These are phyloP conservation scores for Ursus arctos DNA, from an alignment of 2,113 vertebrate species.

Conservation along the genomic window DNA sequence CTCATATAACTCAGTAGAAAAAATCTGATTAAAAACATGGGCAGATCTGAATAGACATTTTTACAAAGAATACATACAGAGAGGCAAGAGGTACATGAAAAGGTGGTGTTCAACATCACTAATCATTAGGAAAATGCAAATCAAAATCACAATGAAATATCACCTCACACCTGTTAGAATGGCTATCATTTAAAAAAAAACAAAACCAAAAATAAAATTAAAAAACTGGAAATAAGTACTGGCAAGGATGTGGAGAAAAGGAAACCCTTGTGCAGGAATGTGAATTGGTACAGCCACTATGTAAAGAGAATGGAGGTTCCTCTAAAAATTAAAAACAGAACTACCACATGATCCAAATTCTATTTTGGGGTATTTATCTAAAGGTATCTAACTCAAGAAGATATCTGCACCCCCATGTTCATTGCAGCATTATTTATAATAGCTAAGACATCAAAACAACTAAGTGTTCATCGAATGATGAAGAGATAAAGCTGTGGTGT, in stretches of 20 bases:
- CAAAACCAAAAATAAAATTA: not conserved
- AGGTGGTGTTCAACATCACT: not conserved
- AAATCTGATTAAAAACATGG: not conserved
- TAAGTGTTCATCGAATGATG: not conserved
- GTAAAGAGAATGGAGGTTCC: not conserved
- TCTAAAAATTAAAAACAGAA: not conserved
- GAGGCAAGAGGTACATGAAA: not conserved
- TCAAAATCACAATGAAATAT: not conserved
- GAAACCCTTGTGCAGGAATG: not conserved
- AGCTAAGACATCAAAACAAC: not conserved
- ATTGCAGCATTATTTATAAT: not conserved
- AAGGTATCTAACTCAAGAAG: not conserved
- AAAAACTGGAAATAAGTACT: not conserved
- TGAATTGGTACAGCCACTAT: not conserved
- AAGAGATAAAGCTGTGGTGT: not conserved
- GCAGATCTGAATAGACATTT: not conserved
- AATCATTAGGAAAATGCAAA: slow-evolving; percentile 23
- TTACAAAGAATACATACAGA: not conserved
- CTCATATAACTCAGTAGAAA: not conserved
- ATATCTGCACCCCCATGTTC: not conserved
- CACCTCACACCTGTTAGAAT: not conserved
- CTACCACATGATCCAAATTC: not conserved
- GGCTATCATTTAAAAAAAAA: not conserved
- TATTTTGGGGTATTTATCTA: not conserved
- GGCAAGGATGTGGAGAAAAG: not conserved